These are phyloP conservation scores for Neoaliturus tenellus DNA, from an alignment of 2,888 invertebrate species.

Conservation along the genomic window DNA sequence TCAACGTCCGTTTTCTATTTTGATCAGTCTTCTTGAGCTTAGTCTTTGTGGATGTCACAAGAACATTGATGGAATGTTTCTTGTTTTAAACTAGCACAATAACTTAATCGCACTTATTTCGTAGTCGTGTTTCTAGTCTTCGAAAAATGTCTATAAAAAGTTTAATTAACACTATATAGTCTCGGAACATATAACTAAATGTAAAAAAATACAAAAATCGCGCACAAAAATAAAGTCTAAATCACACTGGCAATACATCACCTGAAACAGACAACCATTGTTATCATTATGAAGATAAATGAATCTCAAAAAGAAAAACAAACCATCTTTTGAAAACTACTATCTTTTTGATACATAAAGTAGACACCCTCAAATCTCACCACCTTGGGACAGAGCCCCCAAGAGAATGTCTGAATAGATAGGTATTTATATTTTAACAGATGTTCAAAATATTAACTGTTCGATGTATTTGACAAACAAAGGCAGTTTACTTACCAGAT, in stretches of 20 bases:
- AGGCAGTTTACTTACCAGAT: too few species aligned
- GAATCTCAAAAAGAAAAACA: too few species aligned
- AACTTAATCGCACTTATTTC: conserved; percentile 11
- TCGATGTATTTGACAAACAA: too few species aligned
- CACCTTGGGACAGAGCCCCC: too few species aligned
- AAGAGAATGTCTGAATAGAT: too few species aligned
- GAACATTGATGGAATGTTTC: conserved; percentile 24
- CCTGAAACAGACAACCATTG: not conserved
- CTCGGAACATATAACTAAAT: conserved; percentile 30
- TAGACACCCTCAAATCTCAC: too few species aligned
- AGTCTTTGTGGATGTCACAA: conserved; percentile 46
- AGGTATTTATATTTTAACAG: too few species aligned
- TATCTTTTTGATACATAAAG: too few species aligned
- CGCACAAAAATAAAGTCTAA: conserved; percentile 22
- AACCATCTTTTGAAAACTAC: too few species aligned
- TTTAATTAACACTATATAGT: conserved; percentile 23
- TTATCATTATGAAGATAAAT: too few species aligned
- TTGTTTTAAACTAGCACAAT: conserved; percentile 21
- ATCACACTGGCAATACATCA: not conserved
- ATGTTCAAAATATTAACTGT: too few species aligned
- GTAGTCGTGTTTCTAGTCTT: not conserved
- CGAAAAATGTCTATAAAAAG: conserved; percentile 7
- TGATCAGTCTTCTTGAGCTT: conserved; percentile 55
- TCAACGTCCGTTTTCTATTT: conserved; percentile 43
- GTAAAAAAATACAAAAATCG: conserved; percentile 49